Base-by-base conservation (phyloP, 2,797 vertebrate genomes). In the Pangasius sanitwongsei region DNA sequence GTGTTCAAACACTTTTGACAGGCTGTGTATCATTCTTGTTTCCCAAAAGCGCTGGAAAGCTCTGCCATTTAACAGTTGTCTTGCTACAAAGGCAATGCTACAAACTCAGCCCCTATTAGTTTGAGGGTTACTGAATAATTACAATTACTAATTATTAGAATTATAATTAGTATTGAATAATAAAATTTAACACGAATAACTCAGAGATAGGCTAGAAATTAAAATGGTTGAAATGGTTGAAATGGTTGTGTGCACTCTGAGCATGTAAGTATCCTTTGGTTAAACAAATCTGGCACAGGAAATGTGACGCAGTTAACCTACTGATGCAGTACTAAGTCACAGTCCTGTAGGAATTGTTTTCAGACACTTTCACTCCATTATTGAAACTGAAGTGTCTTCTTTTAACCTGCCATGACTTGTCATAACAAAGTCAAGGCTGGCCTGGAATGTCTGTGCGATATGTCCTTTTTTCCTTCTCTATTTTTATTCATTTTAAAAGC, bases 401-500 rank as follows among this genome's bases (percentile, higher is more conserved):
- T 53, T 78, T 78, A 50, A 13, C 48, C 25, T 53, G 25, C 44
- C 28, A 78, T 78, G n/a, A 55, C 34, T 53, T 55, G 18, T 20
- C 31, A 53, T 25, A 72, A 83, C 23, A 48, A n/a, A 37, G 55
- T 55, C 3, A 28, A 8, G 13, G 9, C 23, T 82, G n/a, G 44
- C 63, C 37, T 34, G 31, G 75, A 86, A 81, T 86, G 48, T 37
- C 34, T 84, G 0, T 69, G n/a, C 12, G 50, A 28, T 9, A 48
- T 48, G 20, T 77, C 50, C 6, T 31, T 31, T 63, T 75, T 85
- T 77, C 44, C 57, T 70, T 44, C 37, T 72, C 41, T 16, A 15
- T 77, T 63, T 85, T 16, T 18, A 63, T 78, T 59, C 18, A 48
- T 65, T 61, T 81, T 48, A 53, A 88, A n/a, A 89, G 2, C 16